These are phyloP conservation scores for Naja naja DNA, from an alignment of 2,113 vertebrate genomes.

Conservation along the genomic window DNA sequence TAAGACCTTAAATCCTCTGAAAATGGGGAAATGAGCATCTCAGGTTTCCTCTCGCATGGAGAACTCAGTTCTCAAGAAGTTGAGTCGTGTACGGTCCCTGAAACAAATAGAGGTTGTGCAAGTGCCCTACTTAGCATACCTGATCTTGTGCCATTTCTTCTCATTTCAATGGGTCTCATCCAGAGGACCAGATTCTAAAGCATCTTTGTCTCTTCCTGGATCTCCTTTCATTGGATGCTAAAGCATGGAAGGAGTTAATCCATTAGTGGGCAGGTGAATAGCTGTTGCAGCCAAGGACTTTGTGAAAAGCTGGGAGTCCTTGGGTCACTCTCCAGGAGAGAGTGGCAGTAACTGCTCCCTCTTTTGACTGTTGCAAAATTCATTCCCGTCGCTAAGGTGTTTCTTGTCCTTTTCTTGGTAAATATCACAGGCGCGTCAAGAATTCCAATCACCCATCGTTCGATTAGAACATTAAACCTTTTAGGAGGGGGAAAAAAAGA, in stretches of 20 bases:
- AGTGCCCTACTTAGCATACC: not conserved
- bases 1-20: not conserved
- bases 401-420: conserved; percentile 51
- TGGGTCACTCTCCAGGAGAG: conserved; percentile 56
- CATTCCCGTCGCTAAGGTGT: conserved; percentile 53
- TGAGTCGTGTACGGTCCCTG: not conserved
- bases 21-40: not conserved
- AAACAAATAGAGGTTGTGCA: not conserved
- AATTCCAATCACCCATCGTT: conserved; percentile 31
- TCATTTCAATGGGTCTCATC: not conserved
- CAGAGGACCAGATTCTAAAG: not conserved
- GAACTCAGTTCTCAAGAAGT: not conserved
- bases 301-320: conserved; percentile 56
- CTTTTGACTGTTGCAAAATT: conserved; percentile 57
- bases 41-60: no score
- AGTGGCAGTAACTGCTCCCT: conserved; percentile 36
- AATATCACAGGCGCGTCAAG: conserved; percentile 32
- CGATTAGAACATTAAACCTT: conserved; percentile 36
- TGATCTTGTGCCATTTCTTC: not conserved
- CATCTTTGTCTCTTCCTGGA: not conserved
- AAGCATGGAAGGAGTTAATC: conserved; percentile 40
- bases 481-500: not conserved
- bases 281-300: conserved; percentile 44
- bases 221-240: conserved; percentile 26
- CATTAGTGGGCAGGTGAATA: conserved; percentile 46